phyloP scores from a whole-genome alignment of 2,113 vertebrate species.

The human (Homo sapiens) region GRCh38 chr21:10576501-10577000 shows the following conservation, averaged over 20 bases:
- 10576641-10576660: neutral
- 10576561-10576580: neutral
- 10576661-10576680: neutral
- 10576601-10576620: neutral
- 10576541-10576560: neutral
- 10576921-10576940: neutral
- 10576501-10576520: neutral
- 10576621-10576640: neutral
- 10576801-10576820: neutral
- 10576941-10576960: neutral
- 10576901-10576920: neutral
- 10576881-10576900: neutral
- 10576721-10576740: neutral
- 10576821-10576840: neutral
- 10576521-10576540: neutral
- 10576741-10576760: neutral
- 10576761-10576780: neutral
- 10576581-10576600: neutral
- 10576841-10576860: too few species aligned
- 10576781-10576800: neutral
- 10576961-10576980: conserved; percentile 8
- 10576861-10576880: too few species aligned
- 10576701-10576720: too few species aligned
- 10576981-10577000: neutral
- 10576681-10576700: neutral